Evolutionary conservation across 2,113 vertebrate genomes (phyloP).

Genomic region (Cynocephalus volans): DNA sequence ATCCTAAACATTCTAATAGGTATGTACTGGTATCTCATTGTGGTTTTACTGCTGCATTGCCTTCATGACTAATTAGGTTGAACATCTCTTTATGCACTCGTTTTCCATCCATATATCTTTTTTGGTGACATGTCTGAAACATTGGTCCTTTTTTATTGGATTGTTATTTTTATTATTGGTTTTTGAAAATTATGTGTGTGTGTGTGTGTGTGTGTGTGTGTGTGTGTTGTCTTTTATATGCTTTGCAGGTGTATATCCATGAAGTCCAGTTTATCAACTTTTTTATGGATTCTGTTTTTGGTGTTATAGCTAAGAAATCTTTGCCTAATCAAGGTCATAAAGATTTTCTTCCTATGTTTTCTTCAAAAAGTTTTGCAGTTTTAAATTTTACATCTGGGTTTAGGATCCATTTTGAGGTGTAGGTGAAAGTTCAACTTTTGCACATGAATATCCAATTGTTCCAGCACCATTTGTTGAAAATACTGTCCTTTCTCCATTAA

Average conservation of each 20-base stretch:
- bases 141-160: neutral
- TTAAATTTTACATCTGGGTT: slow-evolving; percentile 4
- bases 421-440: neutral
- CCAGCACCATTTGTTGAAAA: neutral
- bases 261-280: neutral
- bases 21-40: neutral
- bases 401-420: neutral
- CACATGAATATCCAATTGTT: neutral
- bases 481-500: neutral
- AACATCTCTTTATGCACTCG: neutral
- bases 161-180: neutral
- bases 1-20: neutral
- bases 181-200: neutral
- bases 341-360: neutral
- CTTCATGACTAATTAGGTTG: neutral
- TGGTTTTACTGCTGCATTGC: neutral
- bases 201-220: neutral
- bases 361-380: neutral
- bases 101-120: neutral
- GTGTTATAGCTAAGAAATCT: neutral
- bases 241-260: neutral
- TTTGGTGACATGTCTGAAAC: neutral
- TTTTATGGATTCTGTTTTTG: slow-evolving; percentile 22
- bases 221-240: neutral
- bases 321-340: neutral